These are phyloP conservation scores for Danaus chrysippus DNA, from an alignment of 2,888 invertebrate genomes.

Conservation along the genomic window DNA sequence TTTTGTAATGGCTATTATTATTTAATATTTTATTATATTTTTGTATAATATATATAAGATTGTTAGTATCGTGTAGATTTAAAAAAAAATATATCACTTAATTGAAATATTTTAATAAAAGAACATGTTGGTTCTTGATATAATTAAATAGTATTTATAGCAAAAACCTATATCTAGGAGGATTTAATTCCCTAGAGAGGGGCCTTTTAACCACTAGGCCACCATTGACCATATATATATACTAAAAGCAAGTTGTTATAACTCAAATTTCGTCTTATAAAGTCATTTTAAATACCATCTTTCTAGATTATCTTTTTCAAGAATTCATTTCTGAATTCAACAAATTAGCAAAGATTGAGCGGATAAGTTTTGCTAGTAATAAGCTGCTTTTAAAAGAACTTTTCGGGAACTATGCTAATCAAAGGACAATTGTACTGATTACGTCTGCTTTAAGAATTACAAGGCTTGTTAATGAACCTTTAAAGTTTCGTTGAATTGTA, in stretches of 20 bases:
- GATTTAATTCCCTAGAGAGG: too few species aligned
- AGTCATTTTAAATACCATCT: not conserved
- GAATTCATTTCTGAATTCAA: slow-evolving; percentile 38
- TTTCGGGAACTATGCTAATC: slow-evolving; percentile 47
- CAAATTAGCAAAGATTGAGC: slow-evolving; percentile 39
- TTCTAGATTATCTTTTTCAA: slow-evolving; percentile 23
- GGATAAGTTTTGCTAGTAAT: slow-evolving; percentile 38
- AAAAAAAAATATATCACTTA: too few species aligned
- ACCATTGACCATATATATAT: too few species aligned
- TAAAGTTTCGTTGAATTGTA: not conserved
- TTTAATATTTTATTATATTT: too few species aligned
- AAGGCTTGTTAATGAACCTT: slow-evolving; percentile 20
- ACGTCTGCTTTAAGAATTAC: slow-evolving; percentile 30
- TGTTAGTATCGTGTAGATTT: too few species aligned
- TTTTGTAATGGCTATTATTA: too few species aligned
- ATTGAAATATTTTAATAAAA: too few species aligned
- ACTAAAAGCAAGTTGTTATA: not conserved
- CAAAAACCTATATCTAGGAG: too few species aligned
- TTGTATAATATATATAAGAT: too few species aligned
- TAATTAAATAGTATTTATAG: too few species aligned
- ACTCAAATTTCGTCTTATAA: not conserved
- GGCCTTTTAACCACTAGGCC: too few species aligned
- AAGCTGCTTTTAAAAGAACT: slow-evolving; percentile 40
- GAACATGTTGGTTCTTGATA: too few species aligned
- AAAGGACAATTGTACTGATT: slow-evolving; percentile 44